Conservation (phyloP, 2,113 vertebrate genomes). For the human (Homo sapiens) region DNA sequence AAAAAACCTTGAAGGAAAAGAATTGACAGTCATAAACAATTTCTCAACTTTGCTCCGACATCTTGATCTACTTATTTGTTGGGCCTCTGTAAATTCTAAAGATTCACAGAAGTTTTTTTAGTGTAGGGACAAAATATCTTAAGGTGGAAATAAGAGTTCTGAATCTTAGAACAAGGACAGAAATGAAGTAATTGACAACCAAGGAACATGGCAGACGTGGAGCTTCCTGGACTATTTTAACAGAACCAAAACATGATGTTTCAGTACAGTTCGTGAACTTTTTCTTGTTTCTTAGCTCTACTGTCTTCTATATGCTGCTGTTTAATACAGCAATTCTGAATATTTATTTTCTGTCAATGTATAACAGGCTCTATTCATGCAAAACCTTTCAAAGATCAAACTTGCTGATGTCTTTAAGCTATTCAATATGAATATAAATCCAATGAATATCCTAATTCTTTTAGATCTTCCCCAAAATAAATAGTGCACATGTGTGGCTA, state of each 20-base stretch:
- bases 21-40: not conserved
- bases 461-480: constrained; percentile 28
- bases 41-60: not conserved
- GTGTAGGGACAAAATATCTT: not conserved
- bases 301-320: not conserved
- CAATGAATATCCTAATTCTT: constrained; percentile 24
- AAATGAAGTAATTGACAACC: not conserved
- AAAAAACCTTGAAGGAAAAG: not conserved
- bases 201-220: not conserved
- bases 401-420: constrained; percentile 46
- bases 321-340: not conserved
- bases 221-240: not conserved
- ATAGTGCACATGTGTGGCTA: not conserved
- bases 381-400: constrained; percentile 5
- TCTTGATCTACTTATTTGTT: not conserved
- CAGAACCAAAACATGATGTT: not conserved
- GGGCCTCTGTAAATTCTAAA: not conserved
- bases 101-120: not conserved
- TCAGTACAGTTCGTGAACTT: not conserved
- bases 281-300: not conserved
- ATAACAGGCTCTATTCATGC: constrained; percentile 3
- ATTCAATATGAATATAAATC: constrained; percentile 50
- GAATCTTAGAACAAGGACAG: not conserved
- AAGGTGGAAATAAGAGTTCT: not conserved
- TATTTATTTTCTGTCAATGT: not conserved